Evolutionary conservation across 2,888 invertebrate species (phyloP).

Genomic region (Nesidiocoris tenuis): DNA sequence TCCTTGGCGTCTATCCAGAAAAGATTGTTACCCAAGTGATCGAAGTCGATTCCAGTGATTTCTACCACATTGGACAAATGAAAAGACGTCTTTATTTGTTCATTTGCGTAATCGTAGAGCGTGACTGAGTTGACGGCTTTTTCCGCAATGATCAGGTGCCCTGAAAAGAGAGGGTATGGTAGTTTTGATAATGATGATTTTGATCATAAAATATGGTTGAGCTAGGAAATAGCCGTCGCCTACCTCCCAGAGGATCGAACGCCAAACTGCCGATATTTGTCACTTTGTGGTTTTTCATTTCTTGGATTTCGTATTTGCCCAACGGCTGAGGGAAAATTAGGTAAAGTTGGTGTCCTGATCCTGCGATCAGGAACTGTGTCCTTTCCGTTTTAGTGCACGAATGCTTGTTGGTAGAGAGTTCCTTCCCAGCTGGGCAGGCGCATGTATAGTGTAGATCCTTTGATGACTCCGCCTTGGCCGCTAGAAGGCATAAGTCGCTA

Average conservation of each 20-base stretch:
- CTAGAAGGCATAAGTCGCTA: slow-evolving; percentile 74
- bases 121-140: slow-evolving; percentile 4
- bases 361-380: slow-evolving; percentile 61
- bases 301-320: slow-evolving; percentile 41
- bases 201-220: neutral
- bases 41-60: slow-evolving; percentile 63
- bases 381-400: slow-evolving; percentile 60
- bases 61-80: neutral
- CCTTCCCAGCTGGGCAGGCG: slow-evolving; percentile 74
- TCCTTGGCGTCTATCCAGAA: slow-evolving; percentile 70
- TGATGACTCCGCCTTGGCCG: slow-evolving; percentile 54
- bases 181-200: neutral
- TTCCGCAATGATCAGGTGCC: slow-evolving; percentile 7
- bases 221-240: slow-evolving; percentile 23
- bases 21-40: slow-evolving; percentile 69
- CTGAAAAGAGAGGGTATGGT: neutral
- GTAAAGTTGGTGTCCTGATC: slow-evolving; percentile 61
- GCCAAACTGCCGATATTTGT: slow-evolving; percentile 45
- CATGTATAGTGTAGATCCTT: slow-evolving; percentile 59
- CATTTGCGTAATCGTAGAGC: neutral
- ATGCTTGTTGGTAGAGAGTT: slow-evolving; percentile 59
- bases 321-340: slow-evolving; percentile 57
- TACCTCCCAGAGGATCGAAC: slow-evolving; percentile 60
- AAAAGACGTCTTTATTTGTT: slow-evolving; percentile 1
- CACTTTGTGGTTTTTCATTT: slow-evolving; percentile 33